Percentiles rank a stretch among this genome's conserved stretches.
These are phyloP conservation scores for Bathynomus jamesi DNA, from an alignment of 1,140 invertebrate genomes.

Conservation along the genomic window DNA sequence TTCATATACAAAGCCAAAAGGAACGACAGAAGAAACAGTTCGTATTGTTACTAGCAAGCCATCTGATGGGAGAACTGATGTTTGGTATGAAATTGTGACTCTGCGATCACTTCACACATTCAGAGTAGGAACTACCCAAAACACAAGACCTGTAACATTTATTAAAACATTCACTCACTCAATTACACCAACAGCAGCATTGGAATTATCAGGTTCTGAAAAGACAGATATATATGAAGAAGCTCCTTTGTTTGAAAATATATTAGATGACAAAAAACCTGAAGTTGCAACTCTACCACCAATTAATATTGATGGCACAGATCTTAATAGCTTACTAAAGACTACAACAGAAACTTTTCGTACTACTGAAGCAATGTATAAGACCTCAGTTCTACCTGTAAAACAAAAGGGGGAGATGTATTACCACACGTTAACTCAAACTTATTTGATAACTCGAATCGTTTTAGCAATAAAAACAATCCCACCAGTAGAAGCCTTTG, in stretches of 20 bases:
- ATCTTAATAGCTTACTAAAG: slow-evolving; percentile 58
- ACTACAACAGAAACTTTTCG: slow-evolving; percentile 84
- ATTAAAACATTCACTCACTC: slow-evolving; percentile 42
- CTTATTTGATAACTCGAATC: slow-evolving; percentile 72
- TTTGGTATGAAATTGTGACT: slow-evolving; percentile 62
- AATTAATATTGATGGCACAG: slow-evolving; percentile 63
- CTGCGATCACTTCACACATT: slow-evolving; percentile 81
- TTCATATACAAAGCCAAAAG: neutral
- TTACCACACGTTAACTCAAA: slow-evolving; percentile 68
- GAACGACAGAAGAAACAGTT: slow-evolving; percentile 21
- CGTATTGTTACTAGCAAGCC: slow-evolving; percentile 21
- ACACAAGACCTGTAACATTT: slow-evolving; percentile 71
- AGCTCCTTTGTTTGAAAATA: slow-evolving; percentile 29
- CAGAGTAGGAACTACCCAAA: slow-evolving; percentile 77
- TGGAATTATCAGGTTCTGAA: slow-evolving; percentile 48
- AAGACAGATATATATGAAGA: slow-evolving; percentile 5
- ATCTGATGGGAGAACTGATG: slow-evolving; percentile 14
- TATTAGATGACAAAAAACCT: slow-evolving; percentile 16
- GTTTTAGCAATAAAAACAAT: slow-evolving; percentile 80
- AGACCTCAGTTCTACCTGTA: slow-evolving; percentile 76
- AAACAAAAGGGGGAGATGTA: slow-evolving; percentile 51
- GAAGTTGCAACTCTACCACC: slow-evolving; percentile 53
- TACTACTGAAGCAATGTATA: slow-evolving; percentile 73
- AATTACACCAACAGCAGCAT: slow-evolving; percentile 48
- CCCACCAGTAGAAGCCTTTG: slow-evolving; percentile 74